Percentiles rank a stretch among this genome's conserved stretches.
phyloP scores from a whole-genome alignment of 2,888 invertebrate species.

The Limnephilus marmoratus region DNA sequence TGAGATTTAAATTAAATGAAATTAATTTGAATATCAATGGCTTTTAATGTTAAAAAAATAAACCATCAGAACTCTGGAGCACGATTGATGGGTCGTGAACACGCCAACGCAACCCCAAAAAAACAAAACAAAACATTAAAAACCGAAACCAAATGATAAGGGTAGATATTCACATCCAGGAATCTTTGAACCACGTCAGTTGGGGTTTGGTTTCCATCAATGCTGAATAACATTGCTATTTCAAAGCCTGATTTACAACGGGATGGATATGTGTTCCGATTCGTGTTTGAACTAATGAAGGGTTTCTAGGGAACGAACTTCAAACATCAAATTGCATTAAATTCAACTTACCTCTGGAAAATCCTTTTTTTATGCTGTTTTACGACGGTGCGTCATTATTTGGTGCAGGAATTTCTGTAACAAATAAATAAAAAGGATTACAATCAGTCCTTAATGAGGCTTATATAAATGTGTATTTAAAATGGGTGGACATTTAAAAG shows the following conservation, averaged over 20 bases:
- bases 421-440: conserved; percentile 14
- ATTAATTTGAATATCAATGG: neutral
- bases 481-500: no score
- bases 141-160: neutral
- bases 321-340: conserved; percentile 24
- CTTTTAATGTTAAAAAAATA: neutral
- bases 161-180: neutral
- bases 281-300: conserved; percentile 19
- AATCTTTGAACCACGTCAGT: neutral
- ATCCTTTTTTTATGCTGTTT: neutral
- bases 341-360: conserved; percentile 41
- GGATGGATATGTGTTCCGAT: conserved; percentile 4
- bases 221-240: neutral
- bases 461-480: neutral
- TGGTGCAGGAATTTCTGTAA: conserved; percentile 36
- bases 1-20: neutral
- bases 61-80: neutral
- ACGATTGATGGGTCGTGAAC: neutral
- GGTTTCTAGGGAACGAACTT: neutral
- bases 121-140: neutral
- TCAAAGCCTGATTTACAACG: conserved; percentile 19
- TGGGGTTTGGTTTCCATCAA: neutral
- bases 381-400: neutral
- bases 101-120: neutral
- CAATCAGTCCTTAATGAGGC: neutral